These are phyloP conservation scores for Pentamera pediparva DNA, from an alignment of 53 echinoderm and acorn worm species.

Conservation along the genomic window DNA sequence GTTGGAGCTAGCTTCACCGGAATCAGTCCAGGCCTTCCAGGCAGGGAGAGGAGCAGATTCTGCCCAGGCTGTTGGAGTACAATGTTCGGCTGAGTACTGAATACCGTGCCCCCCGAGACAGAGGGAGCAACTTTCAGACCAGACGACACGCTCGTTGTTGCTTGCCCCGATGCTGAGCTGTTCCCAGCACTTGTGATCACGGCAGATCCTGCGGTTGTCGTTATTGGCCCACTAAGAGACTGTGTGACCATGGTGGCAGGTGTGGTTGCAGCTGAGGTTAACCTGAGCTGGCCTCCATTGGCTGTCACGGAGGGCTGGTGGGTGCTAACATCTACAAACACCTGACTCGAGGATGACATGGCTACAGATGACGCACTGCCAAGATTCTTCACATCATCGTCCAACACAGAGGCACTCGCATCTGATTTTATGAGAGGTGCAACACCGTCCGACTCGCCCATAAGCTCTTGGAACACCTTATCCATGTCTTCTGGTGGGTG, in stretches of 20 bases:
- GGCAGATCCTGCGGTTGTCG: constrained; percentile 43
- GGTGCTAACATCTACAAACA: constrained; percentile 29
- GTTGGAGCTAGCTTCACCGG: constrained; percentile 69
- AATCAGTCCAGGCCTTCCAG: constrained; percentile 52
- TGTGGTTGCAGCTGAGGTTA: constrained; percentile 54
- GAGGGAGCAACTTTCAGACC: constrained; percentile 1
- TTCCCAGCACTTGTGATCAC: constrained; percentile 10
- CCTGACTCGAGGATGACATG: constrained; percentile 19
- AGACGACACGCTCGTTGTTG: background rate
- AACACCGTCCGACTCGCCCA: background rate
- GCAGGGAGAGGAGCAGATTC: constrained; percentile 66
- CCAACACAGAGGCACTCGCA: background rate
- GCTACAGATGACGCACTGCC: background rate
- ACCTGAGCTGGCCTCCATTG: constrained; percentile 36
- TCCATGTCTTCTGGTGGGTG: constrained; percentile 21
- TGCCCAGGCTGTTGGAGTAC: constrained; percentile 47
- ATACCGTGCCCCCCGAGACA: background rate
- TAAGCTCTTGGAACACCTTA: constrained; percentile 23
- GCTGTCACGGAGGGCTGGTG: constrained; percentile 50
- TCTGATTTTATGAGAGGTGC: constrained; percentile 9
- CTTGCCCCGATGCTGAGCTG: background rate
- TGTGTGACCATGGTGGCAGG: constrained; percentile 66
- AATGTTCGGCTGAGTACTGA: constrained; percentile 2
- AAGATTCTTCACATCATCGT: background rate
- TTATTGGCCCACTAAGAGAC: constrained; percentile 69